Evolutionary conservation across 2,113 vertebrate species (phyloP).

Genomic region (Orthonyx spaldingii): DNA sequence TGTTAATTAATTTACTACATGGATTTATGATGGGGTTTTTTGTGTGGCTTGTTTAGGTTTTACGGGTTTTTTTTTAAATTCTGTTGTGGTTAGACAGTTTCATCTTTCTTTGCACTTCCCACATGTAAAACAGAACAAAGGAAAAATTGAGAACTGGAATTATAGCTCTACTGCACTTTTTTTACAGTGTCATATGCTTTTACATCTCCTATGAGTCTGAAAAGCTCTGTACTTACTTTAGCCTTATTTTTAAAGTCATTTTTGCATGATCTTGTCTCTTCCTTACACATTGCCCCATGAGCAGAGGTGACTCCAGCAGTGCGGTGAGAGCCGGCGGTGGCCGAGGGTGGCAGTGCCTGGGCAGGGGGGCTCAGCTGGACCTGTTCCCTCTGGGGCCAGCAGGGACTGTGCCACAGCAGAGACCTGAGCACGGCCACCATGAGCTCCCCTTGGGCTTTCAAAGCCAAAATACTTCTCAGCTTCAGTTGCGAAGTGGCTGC

Average conservation of each 20-base stretch:
- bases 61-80: not conserved
- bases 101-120: not conserved
- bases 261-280: not conserved
- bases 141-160: not conserved
- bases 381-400: not conserved
- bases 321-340: fast-evolving
- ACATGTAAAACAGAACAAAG: not conserved
- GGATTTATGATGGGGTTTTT: not conserved
- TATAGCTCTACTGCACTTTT: not conserved
- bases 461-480: fast-evolving
- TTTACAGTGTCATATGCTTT: not conserved
- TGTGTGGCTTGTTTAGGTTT: not conserved
- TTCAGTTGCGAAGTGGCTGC: fast-evolving
- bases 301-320: not conserved
- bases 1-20: not conserved
- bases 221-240: not conserved
- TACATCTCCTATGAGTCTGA: not conserved
- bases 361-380: not conserved
- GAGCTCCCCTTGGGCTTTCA: not conserved
- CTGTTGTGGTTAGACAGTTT: not conserved
- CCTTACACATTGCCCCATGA: fast-evolving
- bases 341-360: not conserved
- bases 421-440: fast-evolving
- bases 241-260: not conserved
- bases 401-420: fast-evolving